Evolutionary conservation across 1,140 invertebrate genomes (phyloP), one percentile per base, ranked within the genome.

Genomic region (Chironomus tepperi): DNA sequence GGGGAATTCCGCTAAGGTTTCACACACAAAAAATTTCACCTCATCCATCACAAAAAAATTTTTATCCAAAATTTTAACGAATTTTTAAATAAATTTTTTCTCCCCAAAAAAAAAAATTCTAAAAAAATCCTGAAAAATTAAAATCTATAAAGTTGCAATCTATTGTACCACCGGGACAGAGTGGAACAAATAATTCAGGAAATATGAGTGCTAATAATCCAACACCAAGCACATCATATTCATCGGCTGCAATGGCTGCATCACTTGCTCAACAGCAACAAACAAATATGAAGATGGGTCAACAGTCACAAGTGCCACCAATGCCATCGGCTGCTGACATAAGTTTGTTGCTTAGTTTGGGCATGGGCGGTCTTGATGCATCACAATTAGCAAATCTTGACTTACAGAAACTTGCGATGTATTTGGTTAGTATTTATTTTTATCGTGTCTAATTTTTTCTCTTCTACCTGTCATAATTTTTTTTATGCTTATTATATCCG

Each of bases 361-460:
- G 74, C 47, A 78, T 84, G 73, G 82, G 83, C 47, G 86, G 86
- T 77, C 84, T 84, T 74, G 81, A 84, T 77, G 85, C 81, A 76
- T 84, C 82, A 77, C 83, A 78, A 78, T 82, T 79, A 80, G 84
- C 79, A 10, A 83, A 83, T 73, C 90, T 89, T 89, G 89, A 91
- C 80, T 84, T 90, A 76, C 89, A 90, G 78, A 89, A 90, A 79
- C 83, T 91, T 76, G 89, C 89, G 77, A 88, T 90, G 84, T 90
- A 90, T 82, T 83, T 90, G 86, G 89, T 91, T 80, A 87, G 88
- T 88, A 85, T 83, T 70, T 70, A 57, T 57, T 57, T n/a, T 12
- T n/a, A n/a, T 57, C n/a, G 12, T 57, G 47, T 57, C 47, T 34
- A 34, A 34, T 34, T 57, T 57, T 3, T 15, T 47, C 43, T 47